Evolutionary conservation across 2,888 invertebrate genomes (phyloP).

Genomic region (Alentia gelatinosa): DNA sequence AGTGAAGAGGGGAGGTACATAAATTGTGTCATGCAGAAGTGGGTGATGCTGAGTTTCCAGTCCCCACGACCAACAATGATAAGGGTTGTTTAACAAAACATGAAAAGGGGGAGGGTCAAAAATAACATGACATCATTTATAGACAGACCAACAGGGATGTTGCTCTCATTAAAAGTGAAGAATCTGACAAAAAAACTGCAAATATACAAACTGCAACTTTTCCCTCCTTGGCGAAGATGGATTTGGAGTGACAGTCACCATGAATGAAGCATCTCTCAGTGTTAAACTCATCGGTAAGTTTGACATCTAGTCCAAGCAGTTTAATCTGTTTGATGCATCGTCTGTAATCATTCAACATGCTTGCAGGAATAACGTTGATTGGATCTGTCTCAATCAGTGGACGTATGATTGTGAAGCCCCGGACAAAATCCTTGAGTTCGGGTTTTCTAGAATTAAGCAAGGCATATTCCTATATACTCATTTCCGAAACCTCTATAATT

Average conservation of each 20-base stretch:
- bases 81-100: not conserved
- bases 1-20: too few species aligned
- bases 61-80: not conserved
- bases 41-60: too few species aligned
- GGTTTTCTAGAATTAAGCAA: too few species aligned
- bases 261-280: not conserved
- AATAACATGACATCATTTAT: not conserved
- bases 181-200: not conserved
- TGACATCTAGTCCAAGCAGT: not conserved
- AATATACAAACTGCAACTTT: not conserved
- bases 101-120: not conserved
- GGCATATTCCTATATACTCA: too few species aligned
- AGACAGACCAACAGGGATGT: not conserved
- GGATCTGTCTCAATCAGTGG: not conserved
- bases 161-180: not conserved
- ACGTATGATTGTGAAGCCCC: not conserved
- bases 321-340: not conserved
- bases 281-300: not conserved
- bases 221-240: conserved; percentile 15
- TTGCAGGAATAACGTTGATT: not conserved
- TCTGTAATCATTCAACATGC: too few species aligned
- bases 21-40: too few species aligned
- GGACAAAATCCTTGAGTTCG: too few species aligned
- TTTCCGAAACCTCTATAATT: too few species aligned
- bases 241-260: conserved; percentile 8